phyloP scores from a whole-genome alignment of 2,797 vertebrate genomes.

The Orientallactaga sibirica region DNA sequence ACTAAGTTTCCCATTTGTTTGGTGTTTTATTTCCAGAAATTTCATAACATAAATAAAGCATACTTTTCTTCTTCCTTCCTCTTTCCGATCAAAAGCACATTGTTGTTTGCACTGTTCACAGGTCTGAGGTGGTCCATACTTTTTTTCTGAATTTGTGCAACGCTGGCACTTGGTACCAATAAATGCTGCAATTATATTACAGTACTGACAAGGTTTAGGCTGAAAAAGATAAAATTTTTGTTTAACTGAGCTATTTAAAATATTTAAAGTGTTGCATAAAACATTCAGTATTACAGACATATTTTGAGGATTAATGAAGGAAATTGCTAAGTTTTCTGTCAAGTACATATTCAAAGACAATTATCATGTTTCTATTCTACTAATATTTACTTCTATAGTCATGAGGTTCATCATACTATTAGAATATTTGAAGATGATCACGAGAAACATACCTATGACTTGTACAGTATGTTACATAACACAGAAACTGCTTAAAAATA shows the following conservation, averaged over 20 bases:
- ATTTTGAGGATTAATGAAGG: conserved; percentile 17
- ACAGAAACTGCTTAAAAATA: neutral
- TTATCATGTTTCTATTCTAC: neutral
- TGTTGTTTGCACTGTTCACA: conserved; percentile 99
- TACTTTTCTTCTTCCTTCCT: conserved; percentile 98
- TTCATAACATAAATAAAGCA: conserved; percentile 42
- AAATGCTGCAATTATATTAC: conserved; percentile 99
- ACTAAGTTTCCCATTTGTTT: neutral
- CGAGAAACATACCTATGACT: neutral
- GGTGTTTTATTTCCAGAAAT: conserved; percentile 29
- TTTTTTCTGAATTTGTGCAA: conserved; percentile 99
- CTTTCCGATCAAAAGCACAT: conserved; percentile 98
- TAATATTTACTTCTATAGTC: neutral
- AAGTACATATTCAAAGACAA: neutral
- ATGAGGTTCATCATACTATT: neutral
- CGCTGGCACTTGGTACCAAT: conserved; percentile 99
- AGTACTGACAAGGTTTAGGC: conserved; percentile 99
- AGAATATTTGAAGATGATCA: neutral
- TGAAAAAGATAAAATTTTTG: conserved; percentile 82
- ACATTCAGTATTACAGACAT: neutral
- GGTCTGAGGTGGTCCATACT: conserved; percentile 98
- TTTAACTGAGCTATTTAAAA: conserved; percentile 43
- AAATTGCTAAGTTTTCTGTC: neutral
- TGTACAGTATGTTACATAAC: neutral
- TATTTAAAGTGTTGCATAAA: neutral